A percentile compares a stretch with the other conserved stretches of the same genome.
These are phyloP conservation scores for Falco peregrinus DNA, from an alignment of 2,797 vertebrate species.

Conservation along the genomic window DNA sequence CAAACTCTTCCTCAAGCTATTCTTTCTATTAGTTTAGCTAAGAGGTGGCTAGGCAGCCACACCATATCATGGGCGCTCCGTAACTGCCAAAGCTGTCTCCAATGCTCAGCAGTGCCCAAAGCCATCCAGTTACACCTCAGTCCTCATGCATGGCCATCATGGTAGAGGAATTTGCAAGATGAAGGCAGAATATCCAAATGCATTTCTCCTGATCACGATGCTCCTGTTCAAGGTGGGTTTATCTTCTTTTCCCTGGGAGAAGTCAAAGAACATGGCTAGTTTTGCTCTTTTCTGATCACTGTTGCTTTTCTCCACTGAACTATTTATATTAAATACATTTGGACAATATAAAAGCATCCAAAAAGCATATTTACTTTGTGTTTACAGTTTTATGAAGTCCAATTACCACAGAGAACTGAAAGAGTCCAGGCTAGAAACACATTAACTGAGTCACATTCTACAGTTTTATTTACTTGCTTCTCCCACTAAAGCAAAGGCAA, in stretches of 20 bases:
- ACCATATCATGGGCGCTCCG: accelerated
- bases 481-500: background rate
- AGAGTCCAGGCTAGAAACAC: background rate
- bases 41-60: background rate
- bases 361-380: background rate
- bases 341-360: background rate
- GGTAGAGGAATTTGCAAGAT: background rate
- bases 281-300: background rate
- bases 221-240: background rate
- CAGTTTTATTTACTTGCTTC: background rate
- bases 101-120: background rate
- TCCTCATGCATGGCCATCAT: background rate
- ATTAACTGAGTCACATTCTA: background rate
- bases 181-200: background rate
- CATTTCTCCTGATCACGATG: background rate
- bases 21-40: background rate
- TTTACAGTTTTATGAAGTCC: background rate
- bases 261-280: background rate
- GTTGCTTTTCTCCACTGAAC: background rate
- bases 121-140: background rate
- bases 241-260: background rate
- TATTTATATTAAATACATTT: background rate
- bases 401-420: background rate
- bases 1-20: background rate
- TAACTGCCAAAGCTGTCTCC: background rate